phyloP scores from a whole-genome alignment of 1,140 invertebrate species.

The Zeugodacus cucurbitae region DNA sequence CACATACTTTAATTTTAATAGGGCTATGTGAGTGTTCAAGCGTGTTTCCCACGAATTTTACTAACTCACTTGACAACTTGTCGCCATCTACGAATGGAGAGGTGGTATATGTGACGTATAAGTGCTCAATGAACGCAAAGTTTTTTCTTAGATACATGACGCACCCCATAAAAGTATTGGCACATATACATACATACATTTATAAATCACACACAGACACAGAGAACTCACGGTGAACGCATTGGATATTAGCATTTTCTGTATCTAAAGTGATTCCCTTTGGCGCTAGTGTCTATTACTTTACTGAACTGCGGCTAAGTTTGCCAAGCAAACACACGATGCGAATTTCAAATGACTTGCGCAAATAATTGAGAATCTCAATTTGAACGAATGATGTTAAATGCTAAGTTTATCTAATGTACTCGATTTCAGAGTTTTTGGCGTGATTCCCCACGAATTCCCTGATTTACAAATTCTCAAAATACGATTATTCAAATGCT shows the following conservation, averaged over 20 bases:
- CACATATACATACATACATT: not conserved
- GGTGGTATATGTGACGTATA: not conserved
- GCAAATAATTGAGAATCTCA: not conserved
- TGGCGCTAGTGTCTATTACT: not conserved
- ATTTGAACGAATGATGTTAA: not conserved
- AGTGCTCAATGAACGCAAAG: not conserved
- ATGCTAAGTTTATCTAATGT: not conserved
- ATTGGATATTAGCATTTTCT: not conserved
- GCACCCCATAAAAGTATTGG: not conserved
- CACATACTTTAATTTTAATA: not conserved
- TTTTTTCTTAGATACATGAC: not conserved
- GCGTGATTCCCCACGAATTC: not conserved
- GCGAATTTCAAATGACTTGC: not conserved
- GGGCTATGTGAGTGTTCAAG: not conserved
- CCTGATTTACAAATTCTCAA: not conserved
- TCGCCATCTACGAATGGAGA: not conserved
- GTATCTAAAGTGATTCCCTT: not conserved
- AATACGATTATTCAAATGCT: not conserved
- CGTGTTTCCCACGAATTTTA: not conserved
- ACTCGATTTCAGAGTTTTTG: not conserved
- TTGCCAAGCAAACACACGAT: not conserved
- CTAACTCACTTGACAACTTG: not conserved
- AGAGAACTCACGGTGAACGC: not conserved
- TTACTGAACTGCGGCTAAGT: not conserved
- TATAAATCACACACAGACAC: not conserved